Base-by-base conservation (phyloP, 2,888 invertebrate species). In the Mayetiola destructor region DNA sequence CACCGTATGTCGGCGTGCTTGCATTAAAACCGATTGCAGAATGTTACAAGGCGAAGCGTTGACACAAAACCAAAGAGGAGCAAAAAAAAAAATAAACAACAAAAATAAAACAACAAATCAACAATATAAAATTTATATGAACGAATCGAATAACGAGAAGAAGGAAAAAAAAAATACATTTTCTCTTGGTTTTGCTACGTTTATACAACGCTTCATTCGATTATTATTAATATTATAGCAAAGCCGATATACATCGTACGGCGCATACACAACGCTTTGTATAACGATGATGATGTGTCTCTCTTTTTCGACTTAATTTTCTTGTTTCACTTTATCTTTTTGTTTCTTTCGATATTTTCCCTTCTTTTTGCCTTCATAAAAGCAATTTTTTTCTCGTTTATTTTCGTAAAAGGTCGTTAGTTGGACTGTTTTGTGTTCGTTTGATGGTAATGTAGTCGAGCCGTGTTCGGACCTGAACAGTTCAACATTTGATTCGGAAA, bases 341-440 rank as follows among this genome's bases (percentile, higher is more conserved):
- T n/a, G 48, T 48, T 21, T 2, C 27, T 27, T 27, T 27, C 27
- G 23, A n/a, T 40, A 2, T 3, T 39, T 39, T 48, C 27, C 29
- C 27, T 23, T 27, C 20, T 39, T 39, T 48, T 48, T 48, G 48
- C 48, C 48, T 48, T 48, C 48, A 48, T 27, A 27, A 48, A 14
- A 48, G n/a, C 29, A 42, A 6, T 48, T 48, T 48, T 48, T 37
- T 48, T 12, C 20, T 53, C 53, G 32, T 53, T 53, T 53, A 53
- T 29, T 53, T 53, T 53, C 53, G 53, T 53, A 30, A 53, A 53
- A 53, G 53, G 53, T 30, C 53, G 53, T 53, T 53, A 53, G 53
- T 53, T 53, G 53, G 53, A 53, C 30, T 30, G 53, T 32, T 53
- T 53, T 20, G 20, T 53, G 53, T 53, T 48, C 30, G 53, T 53